phyloP scores from a whole-genome alignment of 2,888 invertebrate genomes.

The Bombyx huttoni region DNA sequence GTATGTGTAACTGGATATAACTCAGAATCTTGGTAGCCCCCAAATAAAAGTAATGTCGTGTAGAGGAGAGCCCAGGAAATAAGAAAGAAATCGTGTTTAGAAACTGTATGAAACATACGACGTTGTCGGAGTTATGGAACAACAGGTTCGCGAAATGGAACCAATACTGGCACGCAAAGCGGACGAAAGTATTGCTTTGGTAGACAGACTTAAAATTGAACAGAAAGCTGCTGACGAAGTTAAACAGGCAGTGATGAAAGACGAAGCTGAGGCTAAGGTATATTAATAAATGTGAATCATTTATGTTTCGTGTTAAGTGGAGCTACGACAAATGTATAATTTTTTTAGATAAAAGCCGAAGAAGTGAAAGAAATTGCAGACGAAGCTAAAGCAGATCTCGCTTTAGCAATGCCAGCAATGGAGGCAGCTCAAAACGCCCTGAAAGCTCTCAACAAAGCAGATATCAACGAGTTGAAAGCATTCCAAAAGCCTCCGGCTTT shows the following conservation, averaged over 20 bases:
- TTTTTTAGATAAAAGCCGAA: slow-evolving; percentile 80
- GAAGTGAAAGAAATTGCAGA: slow-evolving; percentile 88
- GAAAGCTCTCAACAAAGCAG: slow-evolving; percentile 88
- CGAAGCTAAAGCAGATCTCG: slow-evolving; percentile 90
- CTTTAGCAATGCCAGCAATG: slow-evolving; percentile 88
- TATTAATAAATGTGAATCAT: neutral
- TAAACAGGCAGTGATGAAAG: slow-evolving; percentile 82
- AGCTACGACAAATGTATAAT: too few species aligned
- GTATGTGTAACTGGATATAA: too few species aligned
- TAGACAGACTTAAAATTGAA: slow-evolving; percentile 83
- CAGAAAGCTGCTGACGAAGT: slow-evolving; percentile 87
- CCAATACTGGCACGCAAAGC: slow-evolving; percentile 83
- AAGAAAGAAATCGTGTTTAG: slow-evolving; percentile 24
- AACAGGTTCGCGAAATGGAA: slow-evolving; percentile 83
- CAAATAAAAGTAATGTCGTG: too few species aligned
- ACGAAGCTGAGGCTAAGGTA: slow-evolving; percentile 87
- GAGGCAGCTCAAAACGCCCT: slow-evolving; percentile 88
- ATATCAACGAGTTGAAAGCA: slow-evolving; percentile 91
- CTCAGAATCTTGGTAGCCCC: too few species aligned
- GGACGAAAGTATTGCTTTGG: slow-evolving; percentile 80
- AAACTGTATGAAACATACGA: slow-evolving; percentile 87
- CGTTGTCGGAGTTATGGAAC: slow-evolving; percentile 88
- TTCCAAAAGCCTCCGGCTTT: slow-evolving; percentile 90
- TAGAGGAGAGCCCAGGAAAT: too few species aligned
- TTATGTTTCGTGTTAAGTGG: too few species aligned